Base-by-base conservation (phyloP, 2,797 vertebrate genomes). In the Anguilla anguilla region DNA sequence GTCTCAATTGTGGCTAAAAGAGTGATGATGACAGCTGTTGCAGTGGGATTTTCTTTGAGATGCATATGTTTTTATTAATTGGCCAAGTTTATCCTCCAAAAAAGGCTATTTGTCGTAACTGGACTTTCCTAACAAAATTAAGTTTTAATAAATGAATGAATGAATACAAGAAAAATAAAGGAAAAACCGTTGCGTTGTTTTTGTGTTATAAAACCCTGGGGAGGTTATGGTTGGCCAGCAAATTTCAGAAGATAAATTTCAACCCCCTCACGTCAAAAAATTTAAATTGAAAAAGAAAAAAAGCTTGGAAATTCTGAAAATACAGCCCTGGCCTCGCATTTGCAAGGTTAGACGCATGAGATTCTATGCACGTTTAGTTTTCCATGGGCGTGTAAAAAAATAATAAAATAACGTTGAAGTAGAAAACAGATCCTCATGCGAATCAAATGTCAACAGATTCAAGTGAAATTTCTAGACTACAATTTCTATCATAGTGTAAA, bases 141-240 rank as follows among this genome's bases (percentile, higher is more conserved):
- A 67, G 61, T 25, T 67, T 46, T 53, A 77, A 77, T 86, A 79
- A 86, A 81, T 59, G 43, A 86, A 51, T 79, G 22, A 59, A 39
- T 39, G 13, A 51, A 82, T 6, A 57, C 6, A 31, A 13, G 22
- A 1, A 39, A 64, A 85, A 25, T 79, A 67, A 84, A 15, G 72
- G 31, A 77, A 35, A 31, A 10, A 46, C 17, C 22, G 35, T 15
- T 39, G 10, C 53, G 67, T 35, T 51, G n/a, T 25, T 61, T 53
- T 57, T 72, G 22, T 61, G 31, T n/a, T 85, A 59, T n/a, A 49
- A 72, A 53, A 84, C 86, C 67, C 61, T 84, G 88, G 85, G 57
- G 31, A 64, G 7, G 86, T 89, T 84, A 84, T 89, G 86, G 85
- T 89, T 86, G 88, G 88, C 88, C 88, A 89, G 53, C 85, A 87